These are phyloP conservation scores for Plestiodon gilberti DNA, from an alignment of 2,113 vertebrate genomes.

Conservation along the genomic window DNA sequence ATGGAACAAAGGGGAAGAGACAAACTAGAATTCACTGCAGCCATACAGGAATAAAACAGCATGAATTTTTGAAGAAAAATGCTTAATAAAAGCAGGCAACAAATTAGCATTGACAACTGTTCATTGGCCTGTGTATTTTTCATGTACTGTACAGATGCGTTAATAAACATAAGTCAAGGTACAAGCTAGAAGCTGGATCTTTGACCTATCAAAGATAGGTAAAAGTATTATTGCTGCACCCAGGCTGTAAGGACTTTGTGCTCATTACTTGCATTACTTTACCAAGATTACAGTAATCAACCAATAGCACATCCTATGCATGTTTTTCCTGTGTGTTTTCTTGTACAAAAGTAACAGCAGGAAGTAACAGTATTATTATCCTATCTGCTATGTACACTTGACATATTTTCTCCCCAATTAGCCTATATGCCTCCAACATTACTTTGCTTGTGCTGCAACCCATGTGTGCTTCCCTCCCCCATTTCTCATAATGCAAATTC, in stretches of 20 bases:
- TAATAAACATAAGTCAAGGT: not conserved
- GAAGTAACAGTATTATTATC: not conserved
- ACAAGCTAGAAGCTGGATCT: not conserved
- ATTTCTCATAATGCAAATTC: not conserved
- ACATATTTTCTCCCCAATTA: not conserved
- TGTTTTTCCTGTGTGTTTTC: not conserved
- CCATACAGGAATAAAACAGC: not conserved
- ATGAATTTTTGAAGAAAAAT: not conserved
- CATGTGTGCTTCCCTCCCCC: not conserved
- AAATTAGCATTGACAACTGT: not conserved
- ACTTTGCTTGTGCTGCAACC: not conserved
- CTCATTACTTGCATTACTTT: fast-evolving
- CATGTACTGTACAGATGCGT: not conserved
- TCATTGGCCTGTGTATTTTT: not conserved
- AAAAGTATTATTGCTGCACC: not conserved
- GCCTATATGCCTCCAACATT: not conserved
- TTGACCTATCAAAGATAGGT: not conserved
- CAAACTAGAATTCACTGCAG: not conserved
- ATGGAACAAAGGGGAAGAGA: not conserved
- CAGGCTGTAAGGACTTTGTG: not conserved
- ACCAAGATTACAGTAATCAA: fast-evolving
- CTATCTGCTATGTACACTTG: not conserved
- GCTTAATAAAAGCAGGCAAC: not conserved
- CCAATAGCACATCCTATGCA: not conserved
- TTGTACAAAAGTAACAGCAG: not conserved